Evolutionary conservation across 2,888 invertebrate species (phyloP).

Genomic region (Epirrita christyi): DNA sequence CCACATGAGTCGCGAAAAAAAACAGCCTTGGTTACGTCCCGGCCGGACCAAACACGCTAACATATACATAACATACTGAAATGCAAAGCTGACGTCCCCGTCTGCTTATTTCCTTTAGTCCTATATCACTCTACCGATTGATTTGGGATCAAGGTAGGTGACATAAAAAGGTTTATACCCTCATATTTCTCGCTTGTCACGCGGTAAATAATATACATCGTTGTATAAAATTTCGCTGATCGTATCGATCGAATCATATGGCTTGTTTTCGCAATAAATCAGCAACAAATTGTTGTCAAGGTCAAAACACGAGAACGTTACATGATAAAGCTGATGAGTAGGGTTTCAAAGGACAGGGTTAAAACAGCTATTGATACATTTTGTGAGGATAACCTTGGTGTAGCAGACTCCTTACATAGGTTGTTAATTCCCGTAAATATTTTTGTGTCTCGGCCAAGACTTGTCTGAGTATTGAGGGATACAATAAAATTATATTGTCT

Average conservation of each 20-base stretch:
- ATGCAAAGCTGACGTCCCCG: not conserved
- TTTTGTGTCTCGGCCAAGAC: not conserved
- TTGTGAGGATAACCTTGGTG: not conserved
- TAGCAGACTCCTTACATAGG: not conserved
- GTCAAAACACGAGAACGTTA: conserved; percentile 5
- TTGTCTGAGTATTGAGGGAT: not conserved
- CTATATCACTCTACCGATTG: conserved; percentile 20
- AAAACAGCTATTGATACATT: conserved; percentile 2
- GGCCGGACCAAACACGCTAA: too few species aligned
- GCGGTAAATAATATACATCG: conserved; percentile 21
- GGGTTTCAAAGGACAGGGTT: conserved; percentile 8
- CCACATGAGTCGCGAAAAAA: too few species aligned
- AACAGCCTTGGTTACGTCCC: not conserved
- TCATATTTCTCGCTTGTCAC: conserved; percentile 33
- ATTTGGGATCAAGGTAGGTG: conserved; percentile 28
- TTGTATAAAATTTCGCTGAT: conserved; percentile 22
- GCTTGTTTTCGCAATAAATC: conserved; percentile 28
- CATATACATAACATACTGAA: not conserved
- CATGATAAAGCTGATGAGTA: conserved; percentile 16
- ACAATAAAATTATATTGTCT: too few species aligned
- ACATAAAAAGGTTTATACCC: conserved; percentile 36
- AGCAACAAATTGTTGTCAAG: conserved; percentile 20
- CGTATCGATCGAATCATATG: conserved; percentile 15
- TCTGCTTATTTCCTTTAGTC: conserved; percentile 17
- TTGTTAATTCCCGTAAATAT: not conserved